Conservation (phyloP, 2,888 invertebrate species). For the Cosmopolites sordidus region DNA sequence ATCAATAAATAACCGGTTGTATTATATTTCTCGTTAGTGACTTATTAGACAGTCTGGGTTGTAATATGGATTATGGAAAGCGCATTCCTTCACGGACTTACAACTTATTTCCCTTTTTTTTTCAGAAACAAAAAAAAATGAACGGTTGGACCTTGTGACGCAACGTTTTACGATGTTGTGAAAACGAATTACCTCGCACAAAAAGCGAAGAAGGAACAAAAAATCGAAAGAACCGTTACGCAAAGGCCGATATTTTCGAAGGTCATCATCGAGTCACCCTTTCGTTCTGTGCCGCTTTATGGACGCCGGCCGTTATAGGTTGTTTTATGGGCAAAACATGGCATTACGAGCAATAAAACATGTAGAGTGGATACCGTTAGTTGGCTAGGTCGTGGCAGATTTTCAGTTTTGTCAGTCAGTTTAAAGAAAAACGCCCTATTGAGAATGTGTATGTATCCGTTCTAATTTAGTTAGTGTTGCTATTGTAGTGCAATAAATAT, state of each 20-base stretch:
- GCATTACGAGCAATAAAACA: conserved; percentile 41
- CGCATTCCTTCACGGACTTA: too few species aligned
- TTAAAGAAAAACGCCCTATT: neutral
- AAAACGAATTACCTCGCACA: neutral
- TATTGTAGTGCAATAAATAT: too few species aligned
- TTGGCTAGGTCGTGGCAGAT: conserved; percentile 29
- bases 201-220: neutral
- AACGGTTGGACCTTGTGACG: too few species aligned
- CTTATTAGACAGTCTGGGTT: too few species aligned
- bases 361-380: conserved; percentile 42
- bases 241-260: conserved; percentile 34
- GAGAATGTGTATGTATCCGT: too few species aligned
- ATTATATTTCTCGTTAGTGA: too few species aligned
- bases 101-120: too few species aligned
- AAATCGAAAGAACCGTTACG: conserved; percentile 30
- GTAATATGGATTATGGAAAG: too few species aligned
- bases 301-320: conserved; percentile 40
- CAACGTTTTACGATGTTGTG: neutral
- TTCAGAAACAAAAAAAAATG: too few species aligned
- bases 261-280: conserved; percentile 36
- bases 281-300: conserved; percentile 28
- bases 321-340: conserved; percentile 47
- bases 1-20: too few species aligned
- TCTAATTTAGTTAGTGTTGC: too few species aligned
- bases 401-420: neutral